Evolutionary conservation across 2,113 vertebrate genomes (phyloP), one percentile per base, ranked within the genome.

Genomic region (Paralichthys olivaceus): DNA sequence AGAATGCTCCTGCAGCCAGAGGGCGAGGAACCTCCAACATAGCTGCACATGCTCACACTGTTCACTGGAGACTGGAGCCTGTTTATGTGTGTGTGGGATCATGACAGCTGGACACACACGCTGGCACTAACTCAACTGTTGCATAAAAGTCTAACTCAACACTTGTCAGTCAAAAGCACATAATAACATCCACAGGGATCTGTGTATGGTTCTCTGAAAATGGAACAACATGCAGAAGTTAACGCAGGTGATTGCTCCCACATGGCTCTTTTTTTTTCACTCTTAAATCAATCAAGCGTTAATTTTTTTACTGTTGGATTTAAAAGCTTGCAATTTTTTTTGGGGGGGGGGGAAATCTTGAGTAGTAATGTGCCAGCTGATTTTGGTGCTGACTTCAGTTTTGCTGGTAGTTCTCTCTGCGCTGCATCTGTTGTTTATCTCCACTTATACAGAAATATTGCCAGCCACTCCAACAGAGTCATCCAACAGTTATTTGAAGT

Each of bases 401-500:
- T 4, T 56, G 14, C 43, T 75, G 17, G 25, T 17, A 32, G 47
- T 26, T 19, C 53, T 71, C 29, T 37, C 51, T 22, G 56, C 1
- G 4, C 37, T 57, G 34, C 72, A 53, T 17, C 61, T 60, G 55
- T 82, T 86, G 73, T 87, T 85, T 73, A 82, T 79, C 28, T 78
- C 60, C 37, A 84, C 79, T 82, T 90, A 69, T 88, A 81, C 59
- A 71, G 72, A 85, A 85, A 87, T 87, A 87, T 79, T 83, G 72
- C 74, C 83, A 85, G 63, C 71, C 55, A 34, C 80, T 71, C 57
- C 72, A 72, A 59, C 77, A 83, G 72, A 84, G 79, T 82, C 73
- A 63, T 86, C 70, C 75, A 85, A 57, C 77, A 60, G 83, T 89
- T 85, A 84, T 90, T 89, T 91, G 80, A 85, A 89, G 86, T 84